phyloP scores from a whole-genome alignment of 2,797 vertebrate genomes.

The Falco peregrinus region DNA sequence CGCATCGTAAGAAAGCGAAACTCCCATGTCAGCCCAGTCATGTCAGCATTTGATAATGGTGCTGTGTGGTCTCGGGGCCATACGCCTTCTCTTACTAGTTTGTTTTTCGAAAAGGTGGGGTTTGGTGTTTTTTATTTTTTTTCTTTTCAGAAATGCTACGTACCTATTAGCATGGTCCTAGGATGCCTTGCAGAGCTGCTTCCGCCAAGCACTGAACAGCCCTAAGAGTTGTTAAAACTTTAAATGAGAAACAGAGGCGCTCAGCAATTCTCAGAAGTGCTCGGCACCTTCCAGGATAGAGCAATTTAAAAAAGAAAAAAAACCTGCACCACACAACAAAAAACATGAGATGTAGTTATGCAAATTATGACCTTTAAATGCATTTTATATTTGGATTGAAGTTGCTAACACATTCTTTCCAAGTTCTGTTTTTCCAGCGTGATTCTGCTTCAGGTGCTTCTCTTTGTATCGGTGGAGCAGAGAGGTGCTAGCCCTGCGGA shows the following conservation, averaged over 20 bases:
- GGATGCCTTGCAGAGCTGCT: neutral
- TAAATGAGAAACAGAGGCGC: neutral
- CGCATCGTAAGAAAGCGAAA: neutral
- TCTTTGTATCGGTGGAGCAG: slow-evolving; percentile 9
- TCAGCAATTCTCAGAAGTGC: neutral
- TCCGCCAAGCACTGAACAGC: neutral
- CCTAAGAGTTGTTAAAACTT: neutral
- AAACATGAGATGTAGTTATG: slow-evolving; percentile 61
- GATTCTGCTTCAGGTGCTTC: slow-evolving; percentile 40
- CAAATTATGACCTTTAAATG: slow-evolving; percentile 65
- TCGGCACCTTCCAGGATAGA: slow-evolving; percentile 20
- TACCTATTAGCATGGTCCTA: neutral
- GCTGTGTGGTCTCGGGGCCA: accelerated
- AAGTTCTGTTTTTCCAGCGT: slow-evolving; percentile 39
- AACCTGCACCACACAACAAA: slow-evolving; percentile 27
- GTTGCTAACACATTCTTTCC: slow-evolving; percentile 57
- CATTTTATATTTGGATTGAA: slow-evolving; percentile 67
- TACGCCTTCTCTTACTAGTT: neutral
- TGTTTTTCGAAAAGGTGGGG: neutral
- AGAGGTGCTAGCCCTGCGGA: neutral
- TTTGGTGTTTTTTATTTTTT: neutral
- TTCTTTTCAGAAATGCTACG: neutral
- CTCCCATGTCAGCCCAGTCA: neutral
- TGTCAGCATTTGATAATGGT: accelerated
- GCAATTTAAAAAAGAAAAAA: neutral